Percentiles rank a stretch among this genome's conserved stretches.
Conservation (phyloP, 2,113 vertebrate genomes). For the Nanorana parkeri region DNA sequence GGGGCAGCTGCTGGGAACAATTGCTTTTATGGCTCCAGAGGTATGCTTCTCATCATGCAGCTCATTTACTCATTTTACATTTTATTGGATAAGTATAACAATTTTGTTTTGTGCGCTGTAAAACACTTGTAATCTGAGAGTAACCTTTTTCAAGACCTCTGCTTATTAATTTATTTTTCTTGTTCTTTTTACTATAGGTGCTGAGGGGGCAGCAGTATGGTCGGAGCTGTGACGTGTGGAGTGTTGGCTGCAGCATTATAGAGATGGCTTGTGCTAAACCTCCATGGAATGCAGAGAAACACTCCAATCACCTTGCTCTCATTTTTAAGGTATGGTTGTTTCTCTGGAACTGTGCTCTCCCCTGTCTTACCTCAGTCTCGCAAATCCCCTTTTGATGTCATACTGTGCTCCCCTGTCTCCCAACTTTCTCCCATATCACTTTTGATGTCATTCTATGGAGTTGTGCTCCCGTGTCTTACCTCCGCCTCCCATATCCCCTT, state of each 20-base stretch:
- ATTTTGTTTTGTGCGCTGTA: not conserved
- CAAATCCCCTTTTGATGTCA: too few relatives aligned
- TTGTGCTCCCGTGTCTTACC: too few relatives aligned
- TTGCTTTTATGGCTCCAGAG: conserved; percentile 93
- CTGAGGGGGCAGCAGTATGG: conserved; percentile 89
- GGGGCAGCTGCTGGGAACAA: conserved; percentile 88
- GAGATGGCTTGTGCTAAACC: conserved; percentile 93
- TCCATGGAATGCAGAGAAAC: conserved; percentile 91
- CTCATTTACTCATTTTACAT: not conserved
- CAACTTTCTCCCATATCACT: too few relatives aligned
- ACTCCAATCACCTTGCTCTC: conserved; percentile 90
- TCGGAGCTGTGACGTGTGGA: conserved; percentile 93
- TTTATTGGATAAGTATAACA: not conserved
- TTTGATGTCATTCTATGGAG: too few relatives aligned
- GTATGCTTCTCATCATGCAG: conserved; percentile 61
- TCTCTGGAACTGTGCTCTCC: not conserved
- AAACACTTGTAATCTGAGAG: not conserved
- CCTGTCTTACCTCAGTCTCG: not conserved
- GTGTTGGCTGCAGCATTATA: conserved; percentile 88
- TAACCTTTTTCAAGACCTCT: not conserved
- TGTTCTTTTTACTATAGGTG: conserved; percentile 64
- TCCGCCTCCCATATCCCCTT: too few relatives aligned
- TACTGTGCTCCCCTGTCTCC: too few relatives aligned
- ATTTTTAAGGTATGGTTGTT: conserved; percentile 89
- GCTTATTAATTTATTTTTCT: too few relatives aligned